Evolutionary conservation across 30 jellyfish, hydroid and myxozoan species (phyloP).

Genomic region (Euphysa ruthae): DNA sequence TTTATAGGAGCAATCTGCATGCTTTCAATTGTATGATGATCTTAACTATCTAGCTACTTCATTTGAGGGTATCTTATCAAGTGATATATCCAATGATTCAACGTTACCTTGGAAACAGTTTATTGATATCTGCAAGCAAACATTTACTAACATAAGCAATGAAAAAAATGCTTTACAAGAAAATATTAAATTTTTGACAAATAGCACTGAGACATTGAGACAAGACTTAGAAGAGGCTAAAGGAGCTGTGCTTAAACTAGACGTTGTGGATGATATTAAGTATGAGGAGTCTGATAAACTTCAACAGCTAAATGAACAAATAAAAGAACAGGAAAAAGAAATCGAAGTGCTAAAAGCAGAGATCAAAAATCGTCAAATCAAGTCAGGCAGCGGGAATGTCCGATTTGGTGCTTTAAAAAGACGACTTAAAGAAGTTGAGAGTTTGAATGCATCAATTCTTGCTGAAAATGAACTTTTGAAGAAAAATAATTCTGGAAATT

Average conservation of each 20-base stretch:
- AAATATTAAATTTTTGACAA: background rate
- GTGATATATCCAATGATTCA: too few species aligned
- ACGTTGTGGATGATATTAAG: too few species aligned
- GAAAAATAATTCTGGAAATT: too few species aligned
- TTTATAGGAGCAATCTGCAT: too few species aligned
- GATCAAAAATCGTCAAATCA: too few species aligned
- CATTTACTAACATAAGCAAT: background rate
- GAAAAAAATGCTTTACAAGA: background rate
- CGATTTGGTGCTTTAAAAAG: constrained; percentile 32
- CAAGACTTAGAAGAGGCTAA: too few species aligned
- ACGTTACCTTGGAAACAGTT: too few species aligned
- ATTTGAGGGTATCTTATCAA: too few species aligned
- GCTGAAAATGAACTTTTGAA: constrained; percentile 11
- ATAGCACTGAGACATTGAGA: background rate
- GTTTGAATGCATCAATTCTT: background rate
- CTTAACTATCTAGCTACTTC: too few species aligned
- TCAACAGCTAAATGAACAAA: background rate
- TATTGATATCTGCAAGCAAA: background rate
- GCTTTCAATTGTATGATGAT: too few species aligned
- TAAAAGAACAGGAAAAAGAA: background rate
- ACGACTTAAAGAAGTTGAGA: constrained; percentile 4
- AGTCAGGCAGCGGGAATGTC: constrained; percentile 4
- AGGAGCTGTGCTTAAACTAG: too few species aligned
- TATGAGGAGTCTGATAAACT: too few species aligned
- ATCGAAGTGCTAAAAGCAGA: background rate